A percentile compares a stretch with the other conserved stretches of the same genome.
These are phyloP conservation scores for Agapornis canus DNA, from an alignment of 2,797 vertebrate genomes.

Conservation along the genomic window DNA sequence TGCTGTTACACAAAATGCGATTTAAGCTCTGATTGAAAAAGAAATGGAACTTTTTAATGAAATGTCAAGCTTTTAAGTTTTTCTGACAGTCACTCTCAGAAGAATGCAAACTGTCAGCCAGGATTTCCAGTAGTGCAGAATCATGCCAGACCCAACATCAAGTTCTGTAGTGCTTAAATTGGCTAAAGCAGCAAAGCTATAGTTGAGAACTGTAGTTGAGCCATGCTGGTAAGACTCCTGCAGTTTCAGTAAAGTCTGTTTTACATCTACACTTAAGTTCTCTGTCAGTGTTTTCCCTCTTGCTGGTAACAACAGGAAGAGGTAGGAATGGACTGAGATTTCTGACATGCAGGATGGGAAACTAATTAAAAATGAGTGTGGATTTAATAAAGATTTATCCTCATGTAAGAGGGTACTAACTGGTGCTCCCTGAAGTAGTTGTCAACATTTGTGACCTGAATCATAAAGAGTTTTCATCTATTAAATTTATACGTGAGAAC, in stretches of 20 bases:
- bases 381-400: neutral
- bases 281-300: neutral
- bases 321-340: neutral
- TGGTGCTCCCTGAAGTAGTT: neutral
- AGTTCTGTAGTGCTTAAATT: neutral
- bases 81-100: neutral
- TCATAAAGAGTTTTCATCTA: neutral
- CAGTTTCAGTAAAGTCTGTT: neutral
- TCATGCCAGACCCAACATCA: neutral
- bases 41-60: neutral
- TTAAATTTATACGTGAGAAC: neutral
- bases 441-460: neutral
- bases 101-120: neutral
- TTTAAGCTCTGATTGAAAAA: neutral
- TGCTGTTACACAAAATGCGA: neutral
- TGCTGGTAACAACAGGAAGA: neutral
- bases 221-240: neutral
- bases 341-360: neutral
- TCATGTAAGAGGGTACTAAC: neutral
- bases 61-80: neutral
- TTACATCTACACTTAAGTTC: fast-evolving
- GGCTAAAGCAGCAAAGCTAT: neutral
- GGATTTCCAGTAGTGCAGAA: neutral
- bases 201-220: neutral
- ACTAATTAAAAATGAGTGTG: neutral